Conservation (phyloP, 53 echinoderm and acorn worm genomes). For the Pentamera pediparva region DNA sequence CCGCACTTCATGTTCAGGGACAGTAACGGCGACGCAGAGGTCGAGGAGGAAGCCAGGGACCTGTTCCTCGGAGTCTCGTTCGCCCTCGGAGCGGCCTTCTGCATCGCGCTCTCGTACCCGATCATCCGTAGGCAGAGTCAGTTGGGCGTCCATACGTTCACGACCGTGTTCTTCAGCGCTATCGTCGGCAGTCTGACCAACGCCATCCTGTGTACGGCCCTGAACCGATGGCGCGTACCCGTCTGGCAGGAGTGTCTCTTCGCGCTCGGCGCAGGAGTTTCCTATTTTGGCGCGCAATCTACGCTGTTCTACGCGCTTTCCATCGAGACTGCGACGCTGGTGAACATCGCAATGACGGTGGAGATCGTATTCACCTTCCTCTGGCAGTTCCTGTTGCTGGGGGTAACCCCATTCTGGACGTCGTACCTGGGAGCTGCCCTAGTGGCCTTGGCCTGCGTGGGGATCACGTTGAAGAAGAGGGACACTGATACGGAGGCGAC, state of each 20-base stretch:
- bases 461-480: background rate
- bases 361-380: conserved; percentile 12
- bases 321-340: conserved; percentile 1
- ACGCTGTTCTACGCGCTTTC: background rate
- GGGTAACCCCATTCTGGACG: background rate
- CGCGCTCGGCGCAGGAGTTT: background rate
- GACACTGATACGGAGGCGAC: too few relatives aligned
- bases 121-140: conserved; percentile 6
- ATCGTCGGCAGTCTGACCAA: background rate
- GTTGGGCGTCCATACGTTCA: conserved; percentile 4
- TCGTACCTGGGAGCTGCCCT: conserved; percentile 5
- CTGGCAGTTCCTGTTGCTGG: background rate
- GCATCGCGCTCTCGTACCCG: background rate
- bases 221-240: background rate
- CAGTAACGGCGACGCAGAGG: background rate
- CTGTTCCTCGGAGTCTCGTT: background rate
- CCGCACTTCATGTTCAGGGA: conserved; percentile 8
- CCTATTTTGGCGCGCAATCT: background rate
- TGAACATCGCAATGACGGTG: background rate
- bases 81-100: background rate
- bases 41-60: background rate
- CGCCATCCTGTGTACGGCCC: background rate
- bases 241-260: background rate
- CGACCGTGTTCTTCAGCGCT: background rate
- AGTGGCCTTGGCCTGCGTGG: background rate